Conservation (phyloP, 2,888 invertebrate genomes). For the Pediacus dermestoides region DNA sequence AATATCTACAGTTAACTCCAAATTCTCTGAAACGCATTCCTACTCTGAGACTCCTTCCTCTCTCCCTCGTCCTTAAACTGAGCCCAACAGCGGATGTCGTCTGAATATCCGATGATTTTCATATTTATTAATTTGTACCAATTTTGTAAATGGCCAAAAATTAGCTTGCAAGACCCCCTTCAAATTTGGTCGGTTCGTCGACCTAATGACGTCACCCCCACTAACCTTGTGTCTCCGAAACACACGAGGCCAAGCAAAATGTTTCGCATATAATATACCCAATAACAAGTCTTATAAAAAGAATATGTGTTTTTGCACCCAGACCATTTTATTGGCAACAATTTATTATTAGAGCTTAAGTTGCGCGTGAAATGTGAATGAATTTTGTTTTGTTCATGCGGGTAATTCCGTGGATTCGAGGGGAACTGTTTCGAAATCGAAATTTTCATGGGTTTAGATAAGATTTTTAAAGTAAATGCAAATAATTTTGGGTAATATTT, state of each 20-base stretch:
- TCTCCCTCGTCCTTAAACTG: no score
- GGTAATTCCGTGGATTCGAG: no score
- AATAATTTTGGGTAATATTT: no score
- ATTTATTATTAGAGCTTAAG: constrained; percentile 29
- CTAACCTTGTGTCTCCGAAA: constrained; percentile 33
- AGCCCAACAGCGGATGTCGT: constrained; percentile 33
- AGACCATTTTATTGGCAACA: constrained; percentile 32
- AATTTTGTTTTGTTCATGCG: constrained; percentile 29
- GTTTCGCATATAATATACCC: constrained; percentile 31
- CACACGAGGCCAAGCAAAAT: constrained; percentile 29
- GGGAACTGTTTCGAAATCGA: no score
- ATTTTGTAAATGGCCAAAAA: constrained; percentile 33
- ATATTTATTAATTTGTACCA: constrained; percentile 35
- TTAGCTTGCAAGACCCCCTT: constrained; percentile 35
- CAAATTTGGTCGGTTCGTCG: constrained; percentile 36
- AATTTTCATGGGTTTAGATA: no score
- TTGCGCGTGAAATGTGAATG: constrained; percentile 34
- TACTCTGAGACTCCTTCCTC: no score
- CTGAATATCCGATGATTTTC: constrained; percentile 30
- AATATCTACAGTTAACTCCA: no score
- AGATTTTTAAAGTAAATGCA: no score
- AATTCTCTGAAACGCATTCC: no score
- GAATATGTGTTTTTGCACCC: constrained; percentile 26
- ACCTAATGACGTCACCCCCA: constrained; percentile 40
- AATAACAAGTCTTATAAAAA: constrained; percentile 26